phyloP scores from a whole-genome alignment of 2,888 invertebrate species.

The Corbicula japonica region DNA sequence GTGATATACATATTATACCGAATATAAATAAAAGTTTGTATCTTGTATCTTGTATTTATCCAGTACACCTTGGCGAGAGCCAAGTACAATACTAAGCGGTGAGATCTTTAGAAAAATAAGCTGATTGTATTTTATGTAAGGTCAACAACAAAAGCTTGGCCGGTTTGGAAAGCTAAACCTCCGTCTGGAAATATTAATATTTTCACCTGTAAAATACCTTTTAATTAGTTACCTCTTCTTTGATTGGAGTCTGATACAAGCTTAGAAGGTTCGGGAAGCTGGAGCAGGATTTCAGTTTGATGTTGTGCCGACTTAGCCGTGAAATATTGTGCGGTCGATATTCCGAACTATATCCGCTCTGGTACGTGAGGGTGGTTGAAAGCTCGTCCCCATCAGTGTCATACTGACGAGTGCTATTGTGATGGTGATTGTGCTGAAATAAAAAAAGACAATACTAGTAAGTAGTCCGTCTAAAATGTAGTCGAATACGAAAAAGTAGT shows the following conservation, averaged over 20 bases:
- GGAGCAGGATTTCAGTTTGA: conserved; percentile 63
- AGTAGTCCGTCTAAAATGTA: no score
- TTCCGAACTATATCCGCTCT: conserved; percentile 56
- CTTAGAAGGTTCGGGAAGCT: conserved; percentile 72
- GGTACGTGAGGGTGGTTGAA: conserved; percentile 60
- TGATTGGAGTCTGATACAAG: conserved; percentile 68
- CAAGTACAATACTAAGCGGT: no score
- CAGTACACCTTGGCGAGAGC: neutral
- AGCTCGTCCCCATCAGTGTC: conserved; percentile 52
- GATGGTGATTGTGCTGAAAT: conserved; percentile 12
- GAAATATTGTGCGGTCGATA: conserved; percentile 46
- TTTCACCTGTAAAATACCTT: neutral
- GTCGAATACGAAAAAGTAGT: no score
- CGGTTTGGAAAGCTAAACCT: neutral
- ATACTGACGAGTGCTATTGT: conserved; percentile 15
- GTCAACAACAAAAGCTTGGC: neutral
- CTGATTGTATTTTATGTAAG: neutral
- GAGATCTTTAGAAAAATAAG: no score
- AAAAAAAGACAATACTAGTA: no score
- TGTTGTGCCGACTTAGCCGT: conserved; percentile 60
- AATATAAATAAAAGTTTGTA: no score
- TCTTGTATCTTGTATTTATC: neutral
- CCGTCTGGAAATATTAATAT: neutral
- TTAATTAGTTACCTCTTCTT: conserved; percentile 55
- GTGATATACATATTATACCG: no score